Evolutionary conservation across 2,888 invertebrate species (phyloP), one percentile per base, ranked within the genome.

Genomic region (Ectropis crepuscularia): DNA sequence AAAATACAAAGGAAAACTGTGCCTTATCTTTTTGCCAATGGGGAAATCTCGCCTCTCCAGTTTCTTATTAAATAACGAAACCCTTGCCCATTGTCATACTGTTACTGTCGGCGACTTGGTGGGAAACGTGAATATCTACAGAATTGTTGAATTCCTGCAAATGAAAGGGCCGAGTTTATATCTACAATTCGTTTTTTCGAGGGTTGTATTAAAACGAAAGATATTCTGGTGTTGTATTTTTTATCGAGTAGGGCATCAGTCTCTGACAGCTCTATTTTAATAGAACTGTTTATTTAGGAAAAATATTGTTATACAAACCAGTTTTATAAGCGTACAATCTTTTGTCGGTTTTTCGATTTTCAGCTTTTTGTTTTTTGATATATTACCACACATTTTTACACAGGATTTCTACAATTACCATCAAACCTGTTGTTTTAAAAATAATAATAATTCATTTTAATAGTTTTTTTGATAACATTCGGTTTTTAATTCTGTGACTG

Each of bases 51-150:
- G 45, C 48, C 45, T 43, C 36, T 58, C 45, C 45, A 54, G 36
- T 53, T 48, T 53, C 42, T 53, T 59, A 68, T 57, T 55, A 58
- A 61, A 64, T 68, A 67, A 63, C 36, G n/a, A 37, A 65, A 63
- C 68, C 68, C 63, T 65, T 59, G 60, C 38, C 53, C 38, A 66
- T 60, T 66, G 67, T 61, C 55, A 12, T 47, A 38, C 57, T 36
- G 36, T 50, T 57, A 51, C 45, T 37, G 50, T 53, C 46, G 53
- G 51, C 57, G 41, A 69, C 57, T 60, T 45, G 42, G 53, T 53
- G 38, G 62, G 61, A 61, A 58, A 64, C 47, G 50, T 42, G 57
- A 64, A 53, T 61, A 58, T 60, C 57, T 57, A 46, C 28, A n/a
- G 8, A 62, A 59, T 61, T 58, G 61, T 66, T 47, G 46, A 53